Percentiles rank a stretch among this genome's conserved stretches.
phyloP scores from a whole-genome alignment of 2,888 invertebrate species.

The Margaritifera margaritifera region DNA sequence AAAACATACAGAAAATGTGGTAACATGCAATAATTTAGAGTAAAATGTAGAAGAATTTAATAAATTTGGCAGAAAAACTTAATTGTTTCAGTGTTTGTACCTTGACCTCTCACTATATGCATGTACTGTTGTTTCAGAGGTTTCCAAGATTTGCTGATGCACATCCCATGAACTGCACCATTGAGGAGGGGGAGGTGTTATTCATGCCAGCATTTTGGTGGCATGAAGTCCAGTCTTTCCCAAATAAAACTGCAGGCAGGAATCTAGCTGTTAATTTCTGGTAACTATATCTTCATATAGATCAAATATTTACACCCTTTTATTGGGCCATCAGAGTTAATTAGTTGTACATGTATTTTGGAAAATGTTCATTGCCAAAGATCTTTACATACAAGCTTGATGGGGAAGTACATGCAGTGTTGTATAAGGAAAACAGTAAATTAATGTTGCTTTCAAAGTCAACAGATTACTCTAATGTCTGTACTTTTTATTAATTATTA shows the following conservation, averaged over 20 bases:
- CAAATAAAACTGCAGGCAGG: slow-evolving; percentile 50
- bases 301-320: background rate
- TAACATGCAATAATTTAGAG: too few relatives aligned
- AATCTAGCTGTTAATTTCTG: slow-evolving; percentile 70
- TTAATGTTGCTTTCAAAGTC: too few relatives aligned
- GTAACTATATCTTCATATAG: slow-evolving; percentile 32
- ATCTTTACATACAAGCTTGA: too few relatives aligned
- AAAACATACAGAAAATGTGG: too few relatives aligned
- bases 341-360: too few relatives aligned
- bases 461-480: too few relatives aligned
- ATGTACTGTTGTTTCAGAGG: slow-evolving; percentile 48
- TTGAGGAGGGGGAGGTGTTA: slow-evolving; percentile 67
- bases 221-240: slow-evolving; percentile 71
- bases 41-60: too few relatives aligned
- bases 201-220: slow-evolving; percentile 72
- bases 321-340: background rate
- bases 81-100: background rate
- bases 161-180: slow-evolving; percentile 66
- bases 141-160: slow-evolving; percentile 63
- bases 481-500: too few relatives aligned
- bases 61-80: too few relatives aligned
- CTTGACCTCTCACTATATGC: background rate
- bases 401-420: too few relatives aligned
- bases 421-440: too few relatives aligned
- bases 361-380: too few relatives aligned